These are phyloP conservation scores for Ceratothoa steindachneri DNA, from an alignment of 2,888 invertebrate species.

Conservation along the genomic window DNA sequence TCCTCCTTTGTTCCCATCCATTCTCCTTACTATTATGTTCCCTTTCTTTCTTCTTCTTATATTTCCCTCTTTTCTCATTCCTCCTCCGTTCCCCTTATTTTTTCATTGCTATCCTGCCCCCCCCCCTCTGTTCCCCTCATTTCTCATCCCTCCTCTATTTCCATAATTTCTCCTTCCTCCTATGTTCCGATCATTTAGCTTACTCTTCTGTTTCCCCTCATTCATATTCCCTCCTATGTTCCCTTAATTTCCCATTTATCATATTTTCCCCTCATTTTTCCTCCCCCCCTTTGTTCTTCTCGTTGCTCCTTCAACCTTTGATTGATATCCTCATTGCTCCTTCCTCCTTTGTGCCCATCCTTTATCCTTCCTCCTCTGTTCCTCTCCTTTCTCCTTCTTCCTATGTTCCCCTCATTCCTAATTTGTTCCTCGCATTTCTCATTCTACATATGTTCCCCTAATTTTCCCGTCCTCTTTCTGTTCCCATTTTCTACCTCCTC, in stretches of 20 bases:
- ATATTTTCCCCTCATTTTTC: neutral
- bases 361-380: neutral
- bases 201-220: neutral
- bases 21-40: too few relatives aligned
- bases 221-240: neutral
- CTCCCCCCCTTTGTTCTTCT: neutral
- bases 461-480: neutral
- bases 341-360: neutral
- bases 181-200: too few relatives aligned
- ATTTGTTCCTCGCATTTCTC: neutral
- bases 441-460: neutral
- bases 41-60: too few relatives aligned
- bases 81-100: too few relatives aligned
- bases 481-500: neutral
- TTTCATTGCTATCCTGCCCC: too few relatives aligned
- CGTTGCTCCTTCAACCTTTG: neutral
- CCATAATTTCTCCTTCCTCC: too few relatives aligned
- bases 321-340: neutral
- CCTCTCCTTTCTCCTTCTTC: conserved; percentile 5
- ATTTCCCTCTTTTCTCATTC: too few relatives aligned
- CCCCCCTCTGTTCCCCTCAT: too few relatives aligned
- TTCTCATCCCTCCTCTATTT: too few relatives aligned
- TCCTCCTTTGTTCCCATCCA: too few relatives aligned
- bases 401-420: conserved; percentile 2
- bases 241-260: neutral